Conservation (phyloP, 2,888 invertebrate genomes). For the Apeira syringaria region DNA sequence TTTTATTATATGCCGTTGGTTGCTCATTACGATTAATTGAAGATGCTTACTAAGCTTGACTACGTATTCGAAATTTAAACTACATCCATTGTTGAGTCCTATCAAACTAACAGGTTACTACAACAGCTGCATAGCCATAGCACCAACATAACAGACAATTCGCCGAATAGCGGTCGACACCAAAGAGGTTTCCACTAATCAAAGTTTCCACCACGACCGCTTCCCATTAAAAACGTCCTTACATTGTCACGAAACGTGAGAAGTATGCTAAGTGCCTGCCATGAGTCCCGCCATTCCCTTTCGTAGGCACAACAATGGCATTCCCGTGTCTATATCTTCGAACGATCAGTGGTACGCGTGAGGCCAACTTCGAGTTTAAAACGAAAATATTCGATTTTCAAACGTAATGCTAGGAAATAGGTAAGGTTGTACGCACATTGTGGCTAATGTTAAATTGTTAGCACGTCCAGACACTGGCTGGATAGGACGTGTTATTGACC, state of each 20-base stretch:
- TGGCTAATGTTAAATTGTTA: not conserved
- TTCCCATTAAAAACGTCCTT: constrained; percentile 31
- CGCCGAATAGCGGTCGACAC: constrained; percentile 26
- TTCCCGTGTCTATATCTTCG: constrained; percentile 12
- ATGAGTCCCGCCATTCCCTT: constrained; percentile 13
- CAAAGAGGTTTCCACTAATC: constrained; percentile 25
- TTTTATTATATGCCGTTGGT: no score
- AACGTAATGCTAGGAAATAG: not conserved
- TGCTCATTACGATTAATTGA: no score
- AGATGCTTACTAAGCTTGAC: no score
- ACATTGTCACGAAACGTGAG: constrained; percentile 23
- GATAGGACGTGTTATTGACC: not conserved
- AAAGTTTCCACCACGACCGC: constrained; percentile 18
- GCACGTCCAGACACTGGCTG: constrained; percentile 4
- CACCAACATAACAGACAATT: constrained; percentile 7
- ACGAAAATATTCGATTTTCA: constrained; percentile 6
- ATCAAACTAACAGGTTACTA: not conserved
- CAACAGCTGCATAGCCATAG: constrained; percentile 3
- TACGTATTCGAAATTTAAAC: no score
- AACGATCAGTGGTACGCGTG: constrained; percentile 17
- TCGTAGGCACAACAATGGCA: constrained; percentile 20
- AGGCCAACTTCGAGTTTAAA: constrained; percentile 4
- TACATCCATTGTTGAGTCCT: constrained; percentile 1
- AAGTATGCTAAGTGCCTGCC: constrained; percentile 17
- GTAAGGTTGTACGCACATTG: not conserved